Conservation (phyloP, 2,113 vertebrate genomes). For the Campylorhamphus procurvoides region DNA sequence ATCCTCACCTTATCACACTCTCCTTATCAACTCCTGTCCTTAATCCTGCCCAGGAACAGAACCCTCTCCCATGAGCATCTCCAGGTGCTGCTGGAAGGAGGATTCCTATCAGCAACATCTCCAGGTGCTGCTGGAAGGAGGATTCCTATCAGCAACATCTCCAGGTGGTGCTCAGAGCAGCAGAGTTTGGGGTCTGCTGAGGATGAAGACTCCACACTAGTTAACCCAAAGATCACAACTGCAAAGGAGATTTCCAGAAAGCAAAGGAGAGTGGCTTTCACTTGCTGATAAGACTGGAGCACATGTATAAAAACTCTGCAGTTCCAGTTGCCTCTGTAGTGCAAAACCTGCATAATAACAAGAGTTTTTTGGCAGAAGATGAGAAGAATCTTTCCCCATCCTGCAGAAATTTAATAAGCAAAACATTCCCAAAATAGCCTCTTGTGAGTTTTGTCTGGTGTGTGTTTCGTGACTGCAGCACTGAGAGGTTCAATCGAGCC, state of each 20-base stretch:
- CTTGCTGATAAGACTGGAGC: neutral
- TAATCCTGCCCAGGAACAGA: neutral
- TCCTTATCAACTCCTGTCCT: neutral
- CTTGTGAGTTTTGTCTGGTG: neutral
- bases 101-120: accelerated
- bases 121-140: neutral
- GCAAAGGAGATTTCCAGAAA: neutral
- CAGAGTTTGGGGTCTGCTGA: accelerated
- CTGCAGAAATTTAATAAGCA: neutral
- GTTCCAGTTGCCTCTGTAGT: neutral
- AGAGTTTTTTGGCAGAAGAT: neutral
- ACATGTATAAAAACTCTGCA: accelerated
- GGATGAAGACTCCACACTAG: neutral
- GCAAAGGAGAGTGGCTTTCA: neutral
- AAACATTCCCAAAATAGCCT: neutral
- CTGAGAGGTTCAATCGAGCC: neutral
- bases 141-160: accelerated
- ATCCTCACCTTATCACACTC: neutral
- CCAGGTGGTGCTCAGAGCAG: neutral
- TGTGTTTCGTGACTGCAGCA: neutral
- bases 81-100: neutral
- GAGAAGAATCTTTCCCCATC: neutral
- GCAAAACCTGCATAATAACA: neutral
- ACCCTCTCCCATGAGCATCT: neutral
- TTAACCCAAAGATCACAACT: neutral